Conservation (phyloP, 2,797 vertebrate species). For the Parambassis ranga region DNA sequence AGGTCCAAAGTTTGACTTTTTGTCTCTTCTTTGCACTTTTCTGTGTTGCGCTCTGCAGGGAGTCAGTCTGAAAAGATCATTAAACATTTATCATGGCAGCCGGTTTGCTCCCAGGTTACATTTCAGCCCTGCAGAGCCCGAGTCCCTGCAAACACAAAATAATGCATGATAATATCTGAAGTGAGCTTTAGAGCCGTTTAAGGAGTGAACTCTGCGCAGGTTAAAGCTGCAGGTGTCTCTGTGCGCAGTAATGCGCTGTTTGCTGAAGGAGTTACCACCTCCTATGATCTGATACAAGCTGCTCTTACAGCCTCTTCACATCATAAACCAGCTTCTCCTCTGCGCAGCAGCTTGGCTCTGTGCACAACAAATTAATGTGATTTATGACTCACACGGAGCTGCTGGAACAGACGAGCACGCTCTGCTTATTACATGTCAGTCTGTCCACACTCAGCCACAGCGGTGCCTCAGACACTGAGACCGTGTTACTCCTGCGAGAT, state of each 20-base stretch:
- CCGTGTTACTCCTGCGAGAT: background rate
- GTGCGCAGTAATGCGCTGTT: background rate
- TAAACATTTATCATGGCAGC: constrained; percentile 33
- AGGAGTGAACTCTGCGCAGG: too few species aligned
- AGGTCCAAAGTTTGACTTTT: constrained; percentile 53
- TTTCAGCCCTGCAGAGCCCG: background rate
- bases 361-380: constrained; percentile 1
- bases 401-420: constrained; percentile 9
- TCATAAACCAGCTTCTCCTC: background rate
- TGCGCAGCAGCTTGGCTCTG: background rate
- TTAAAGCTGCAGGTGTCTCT: background rate
- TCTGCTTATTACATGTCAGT: constrained; percentile 1
- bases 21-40: background rate
- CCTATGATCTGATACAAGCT: too few species aligned
- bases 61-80: background rate
- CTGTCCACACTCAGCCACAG: background rate
- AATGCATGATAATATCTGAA: background rate
- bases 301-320: background rate
- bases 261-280: background rate
- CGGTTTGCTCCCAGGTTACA: background rate
- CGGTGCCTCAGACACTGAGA: background rate
- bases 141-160: background rate
- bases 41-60: background rate
- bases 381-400: constrained; percentile 33
- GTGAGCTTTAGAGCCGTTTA: too few species aligned